Base-by-base conservation (phyloP, 2,113 vertebrate species). In the Solenodon paradoxus region DNA sequence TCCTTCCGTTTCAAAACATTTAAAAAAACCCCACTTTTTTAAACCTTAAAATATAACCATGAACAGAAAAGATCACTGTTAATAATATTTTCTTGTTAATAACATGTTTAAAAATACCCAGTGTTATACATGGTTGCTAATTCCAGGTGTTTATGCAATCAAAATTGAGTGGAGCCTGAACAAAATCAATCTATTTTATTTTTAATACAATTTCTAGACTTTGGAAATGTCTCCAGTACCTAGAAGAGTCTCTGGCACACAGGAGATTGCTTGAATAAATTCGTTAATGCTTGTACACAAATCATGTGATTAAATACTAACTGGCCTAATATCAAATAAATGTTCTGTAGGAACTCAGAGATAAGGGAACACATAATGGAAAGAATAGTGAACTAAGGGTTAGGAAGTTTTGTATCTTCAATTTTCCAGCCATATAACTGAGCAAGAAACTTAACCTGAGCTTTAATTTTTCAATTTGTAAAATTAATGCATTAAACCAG, bases 221-320 rank as follows among this genome's bases (percentile, higher is more conserved):
- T 9, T 32, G 53, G 35, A 24, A 32, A 68, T 61, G n/a, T 89
- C 19, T 63, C 19, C 35, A 80, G 40, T 77, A 38, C 38, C 64
- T 95, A 68, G 20, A 83, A 40, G 32, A 90, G 55, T 59, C 17
- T 7, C 49, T 74, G 81, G 59, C 24, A 77, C 9, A 71, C 5
- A 90, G n/a, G 89, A 38, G 68, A 97, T 80, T 82, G 86, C 53
- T 53, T 94, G 63, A 86, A 51, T 92, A 86, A 94, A 74, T 77
- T 68, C 83, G 87, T 77, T 32, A 94, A 63, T 85, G 53, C 9
- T 15, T 95, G 15, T 35, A 83, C 17, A 59, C 17, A 93, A 61
- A 69, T 53, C 32, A 64, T 74, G 82, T 64, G 42, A 88, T 68
- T 59, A 91, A 78, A 71, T 55, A 42, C 49, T 83, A 92, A 94